These are phyloP conservation scores for silkworm (Bombyx mori) DNA, from an alignment of 1,140 invertebrate species.

Conservation along the genomic window DNA sequence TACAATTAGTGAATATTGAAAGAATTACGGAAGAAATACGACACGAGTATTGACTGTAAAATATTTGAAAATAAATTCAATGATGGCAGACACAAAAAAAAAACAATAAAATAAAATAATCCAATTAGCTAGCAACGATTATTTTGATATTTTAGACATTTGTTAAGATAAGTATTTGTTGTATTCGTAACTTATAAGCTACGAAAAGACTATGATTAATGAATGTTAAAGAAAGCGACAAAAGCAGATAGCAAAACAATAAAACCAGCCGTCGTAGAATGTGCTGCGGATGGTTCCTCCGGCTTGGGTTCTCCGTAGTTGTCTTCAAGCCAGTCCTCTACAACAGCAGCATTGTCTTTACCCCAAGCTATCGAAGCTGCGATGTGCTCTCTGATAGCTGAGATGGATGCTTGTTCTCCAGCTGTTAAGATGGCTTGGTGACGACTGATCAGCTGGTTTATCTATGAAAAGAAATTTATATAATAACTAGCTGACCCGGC, in stretches of 20 bases:
- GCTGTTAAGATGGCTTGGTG: constrained; percentile 41
- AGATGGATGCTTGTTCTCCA: constrained; percentile 41
- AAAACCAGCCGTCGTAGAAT: constrained; percentile 30
- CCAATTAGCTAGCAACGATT: too few relatives aligned
- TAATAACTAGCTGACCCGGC: not conserved
- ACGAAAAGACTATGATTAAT: not conserved
- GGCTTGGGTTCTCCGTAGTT: constrained; percentile 22
- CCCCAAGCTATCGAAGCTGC: constrained; percentile 45
- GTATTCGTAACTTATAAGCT: too few relatives aligned
- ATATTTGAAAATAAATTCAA: too few relatives aligned
- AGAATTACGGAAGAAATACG: too few relatives aligned
- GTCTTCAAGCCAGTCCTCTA: constrained; percentile 36
- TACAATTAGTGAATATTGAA: too few relatives aligned
- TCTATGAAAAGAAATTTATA: constrained; percentile 21
- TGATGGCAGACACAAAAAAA: too few relatives aligned
- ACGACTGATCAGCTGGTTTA: constrained; percentile 26
- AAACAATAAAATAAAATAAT: too few relatives aligned
- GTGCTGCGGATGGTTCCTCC: constrained; percentile 20
- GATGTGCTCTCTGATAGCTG: constrained; percentile 47
- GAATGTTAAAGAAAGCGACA: constrained; percentile 18
- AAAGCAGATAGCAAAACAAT: constrained; percentile 37
- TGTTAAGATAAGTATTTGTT: too few relatives aligned
- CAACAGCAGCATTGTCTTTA: constrained; percentile 24
- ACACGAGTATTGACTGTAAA: too few relatives aligned
- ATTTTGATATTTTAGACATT: too few relatives aligned